Percentiles rank a stretch among this genome's conserved stretches.
Conservation (phyloP, 2,888 invertebrate species). For the Drosophila monieri region DNA sequence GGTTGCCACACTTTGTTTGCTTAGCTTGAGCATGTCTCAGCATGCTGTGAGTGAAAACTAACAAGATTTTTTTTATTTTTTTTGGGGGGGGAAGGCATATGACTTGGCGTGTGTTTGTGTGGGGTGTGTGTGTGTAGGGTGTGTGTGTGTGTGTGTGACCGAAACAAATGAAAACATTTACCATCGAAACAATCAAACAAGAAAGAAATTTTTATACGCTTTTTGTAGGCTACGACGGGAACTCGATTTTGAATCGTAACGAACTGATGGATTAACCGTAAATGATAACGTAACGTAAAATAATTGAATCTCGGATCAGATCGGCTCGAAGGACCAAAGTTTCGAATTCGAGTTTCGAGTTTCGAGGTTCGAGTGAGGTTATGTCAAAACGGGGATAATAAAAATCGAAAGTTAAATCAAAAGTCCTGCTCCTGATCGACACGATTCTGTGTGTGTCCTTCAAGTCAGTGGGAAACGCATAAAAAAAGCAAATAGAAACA, state of each 20-base stretch:
- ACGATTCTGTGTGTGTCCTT: conserved; percentile 48
- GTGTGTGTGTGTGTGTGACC: conserved; percentile 52
- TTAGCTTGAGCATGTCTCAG: background rate
- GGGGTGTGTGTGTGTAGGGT: conserved; percentile 12
- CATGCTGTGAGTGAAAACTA: conserved; percentile 4
- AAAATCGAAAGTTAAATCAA: conserved; percentile 78
- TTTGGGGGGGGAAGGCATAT: background rate
- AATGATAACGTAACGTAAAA: background rate
- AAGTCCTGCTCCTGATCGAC: conserved; percentile 67
- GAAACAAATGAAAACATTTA: conserved; percentile 82
- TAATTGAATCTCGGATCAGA: conserved; percentile 1
- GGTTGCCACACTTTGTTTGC: background rate
- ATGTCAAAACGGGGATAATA: conserved; percentile 59
- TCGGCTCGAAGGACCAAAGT: conserved; percentile 26
- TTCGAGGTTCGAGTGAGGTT: conserved; percentile 27
- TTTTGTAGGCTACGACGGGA: conserved; percentile 47
- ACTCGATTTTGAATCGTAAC: conserved; percentile 33
- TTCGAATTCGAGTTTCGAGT: conserved; percentile 5
- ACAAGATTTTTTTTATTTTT: background rate
- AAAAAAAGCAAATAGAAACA: conserved; percentile 37
- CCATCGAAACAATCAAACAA: conserved; percentile 84
- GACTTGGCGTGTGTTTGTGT: background rate
- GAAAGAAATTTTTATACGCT: conserved; percentile 83
- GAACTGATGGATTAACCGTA: conserved; percentile 15
- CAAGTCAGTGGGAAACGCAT: conserved; percentile 38